Percentiles rank a stretch among this genome's conserved stretches.
Conservation (phyloP, 2,888 invertebrate species). For the Agrochola macilenta region DNA sequence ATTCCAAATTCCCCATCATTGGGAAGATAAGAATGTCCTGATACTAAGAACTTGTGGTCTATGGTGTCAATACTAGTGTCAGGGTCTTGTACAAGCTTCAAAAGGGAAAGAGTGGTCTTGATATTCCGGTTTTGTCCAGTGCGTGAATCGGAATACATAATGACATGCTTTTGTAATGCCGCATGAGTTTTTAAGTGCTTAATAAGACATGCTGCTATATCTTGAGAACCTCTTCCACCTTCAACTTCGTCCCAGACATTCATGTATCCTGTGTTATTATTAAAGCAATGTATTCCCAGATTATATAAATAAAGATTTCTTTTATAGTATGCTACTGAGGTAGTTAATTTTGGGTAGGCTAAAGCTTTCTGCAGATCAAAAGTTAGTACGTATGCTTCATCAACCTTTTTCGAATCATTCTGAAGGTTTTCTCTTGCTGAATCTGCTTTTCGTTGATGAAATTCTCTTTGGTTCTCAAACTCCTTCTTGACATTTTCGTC, state of each 20-base stretch:
- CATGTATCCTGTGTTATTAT: constrained; percentile 61
- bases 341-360: constrained; percentile 63
- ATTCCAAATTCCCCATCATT: constrained; percentile 46
- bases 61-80: constrained; percentile 55
- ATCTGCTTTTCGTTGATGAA: constrained; percentile 58
- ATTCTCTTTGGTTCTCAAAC: constrained; percentile 35
- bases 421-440: constrained; percentile 59
- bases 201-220: constrained; percentile 66
- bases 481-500: constrained; percentile 42
- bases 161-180: constrained; percentile 62
- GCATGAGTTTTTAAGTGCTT: constrained; percentile 46
- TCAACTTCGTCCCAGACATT: constrained; percentile 65
- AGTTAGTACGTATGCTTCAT: constrained; percentile 46
- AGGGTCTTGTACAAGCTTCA: constrained; percentile 55
- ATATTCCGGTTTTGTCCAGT: constrained; percentile 66
- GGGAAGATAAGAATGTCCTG: constrained; percentile 55
- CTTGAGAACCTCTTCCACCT: constrained; percentile 67
- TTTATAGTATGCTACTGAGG: constrained; percentile 68
- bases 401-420: constrained; percentile 51
- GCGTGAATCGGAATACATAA: constrained; percentile 69
- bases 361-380: constrained; percentile 63
- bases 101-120: constrained; percentile 65
- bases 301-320: constrained; percentile 68
- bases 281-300: constrained; percentile 20
- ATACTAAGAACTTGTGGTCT: constrained; percentile 53